phyloP scores from a whole-genome alignment of 1,140 invertebrate species.

The Coelopa frigida region DNA sequence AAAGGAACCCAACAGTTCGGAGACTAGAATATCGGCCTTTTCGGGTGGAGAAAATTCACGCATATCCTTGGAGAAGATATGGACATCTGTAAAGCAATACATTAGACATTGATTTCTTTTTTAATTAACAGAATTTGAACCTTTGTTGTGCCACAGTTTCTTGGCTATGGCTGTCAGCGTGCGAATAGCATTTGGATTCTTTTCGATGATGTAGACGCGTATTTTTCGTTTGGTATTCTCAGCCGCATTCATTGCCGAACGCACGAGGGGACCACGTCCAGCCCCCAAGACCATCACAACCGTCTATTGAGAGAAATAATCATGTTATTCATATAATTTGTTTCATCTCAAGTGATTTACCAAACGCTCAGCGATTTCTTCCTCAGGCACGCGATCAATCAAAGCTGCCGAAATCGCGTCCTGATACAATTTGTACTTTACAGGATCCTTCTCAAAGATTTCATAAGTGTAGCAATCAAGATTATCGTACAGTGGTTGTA shows the following conservation, averaged over 20 bases:
- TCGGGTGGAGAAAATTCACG: constrained; percentile 72
- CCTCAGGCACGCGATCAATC: constrained; percentile 43
- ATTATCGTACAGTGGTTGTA: constrained; percentile 93
- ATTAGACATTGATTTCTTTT: not conserved
- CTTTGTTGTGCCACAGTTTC: constrained; percentile 71
- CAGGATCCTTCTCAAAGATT: constrained; percentile 96
- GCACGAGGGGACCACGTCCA: constrained; percentile 89
- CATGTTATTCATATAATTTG: not conserved
- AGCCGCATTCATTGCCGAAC: constrained; percentile 75
- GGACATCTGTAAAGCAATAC: constrained; percentile 45
- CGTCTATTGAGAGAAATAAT: constrained; percentile 32
- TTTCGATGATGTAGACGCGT: constrained; percentile 91
- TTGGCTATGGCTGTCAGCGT: constrained; percentile 75
- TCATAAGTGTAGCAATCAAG: constrained; percentile 94
- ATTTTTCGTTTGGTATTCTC: constrained; percentile 47
- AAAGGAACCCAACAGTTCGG: constrained; percentile 94
- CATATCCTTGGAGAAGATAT: constrained; percentile 86
- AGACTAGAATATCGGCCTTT: constrained; percentile 91
- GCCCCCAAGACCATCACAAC: constrained; percentile 91
- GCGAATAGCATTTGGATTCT: constrained; percentile 94
- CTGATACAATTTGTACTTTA: constrained; percentile 94
- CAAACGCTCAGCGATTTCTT: constrained; percentile 29
- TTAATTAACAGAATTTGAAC: constrained; percentile 29
- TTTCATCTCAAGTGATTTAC: constrained; percentile 11
- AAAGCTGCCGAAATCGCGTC: constrained; percentile 73